Evolutionary conservation across 2,797 vertebrate species (phyloP).

Genomic region (Halcyon leucocephala): DNA sequence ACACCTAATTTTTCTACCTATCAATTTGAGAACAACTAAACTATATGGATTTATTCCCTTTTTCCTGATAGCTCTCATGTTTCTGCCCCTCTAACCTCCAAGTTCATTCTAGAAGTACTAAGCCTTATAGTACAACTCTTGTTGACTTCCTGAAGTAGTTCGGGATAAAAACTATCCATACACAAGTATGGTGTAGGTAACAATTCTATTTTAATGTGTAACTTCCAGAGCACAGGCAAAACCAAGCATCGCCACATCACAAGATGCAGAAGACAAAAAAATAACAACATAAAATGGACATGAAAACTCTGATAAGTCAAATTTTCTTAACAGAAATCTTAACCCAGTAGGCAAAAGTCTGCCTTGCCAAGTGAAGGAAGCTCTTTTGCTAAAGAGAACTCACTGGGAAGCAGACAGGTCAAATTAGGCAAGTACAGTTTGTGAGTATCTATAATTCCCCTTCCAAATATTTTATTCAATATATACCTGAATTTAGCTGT

Average conservation of each 20-base stretch:
- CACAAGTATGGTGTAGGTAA: neutral
- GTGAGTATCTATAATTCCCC: neutral
- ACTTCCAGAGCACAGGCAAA: neutral
- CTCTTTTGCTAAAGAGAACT: neutral
- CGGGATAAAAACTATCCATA: neutral
- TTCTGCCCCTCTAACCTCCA: neutral
- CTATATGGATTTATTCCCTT: neutral
- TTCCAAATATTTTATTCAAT: neutral
- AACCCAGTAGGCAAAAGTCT: neutral
- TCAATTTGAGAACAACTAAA: neutral
- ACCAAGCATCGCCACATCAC: neutral
- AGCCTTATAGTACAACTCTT: neutral
- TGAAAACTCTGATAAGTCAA: neutral
- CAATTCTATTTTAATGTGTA: neutral
- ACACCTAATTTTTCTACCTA: neutral
- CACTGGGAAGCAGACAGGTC: neutral
- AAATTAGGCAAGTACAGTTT: neutral
- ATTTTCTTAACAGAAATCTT: neutral
- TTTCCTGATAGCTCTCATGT: neutral
- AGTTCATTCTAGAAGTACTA: neutral
- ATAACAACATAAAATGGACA: neutral
- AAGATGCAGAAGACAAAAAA: neutral
- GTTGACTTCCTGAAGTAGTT: neutral
- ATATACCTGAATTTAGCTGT: neutral
- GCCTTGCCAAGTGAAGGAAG: neutral